Conservation (phyloP, 2,888 invertebrate genomes). For the Acrobasis repandana region DNA sequence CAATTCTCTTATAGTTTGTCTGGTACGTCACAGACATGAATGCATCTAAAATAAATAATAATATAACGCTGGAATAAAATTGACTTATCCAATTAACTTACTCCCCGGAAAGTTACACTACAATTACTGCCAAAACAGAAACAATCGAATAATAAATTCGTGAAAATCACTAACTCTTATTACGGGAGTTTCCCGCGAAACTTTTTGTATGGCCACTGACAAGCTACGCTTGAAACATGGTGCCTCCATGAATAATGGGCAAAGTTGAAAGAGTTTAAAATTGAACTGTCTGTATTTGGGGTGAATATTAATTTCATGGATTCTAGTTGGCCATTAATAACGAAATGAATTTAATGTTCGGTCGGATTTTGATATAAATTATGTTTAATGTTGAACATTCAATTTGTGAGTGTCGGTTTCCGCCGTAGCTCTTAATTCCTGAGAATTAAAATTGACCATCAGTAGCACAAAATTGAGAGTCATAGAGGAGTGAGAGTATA, state of each 20-base stretch:
- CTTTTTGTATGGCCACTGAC: conserved; percentile 57
- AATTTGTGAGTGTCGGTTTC: too few species aligned
- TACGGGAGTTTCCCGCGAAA: conserved; percentile 34
- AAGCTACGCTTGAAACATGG: conserved; percentile 56
- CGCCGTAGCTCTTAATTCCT: too few species aligned
- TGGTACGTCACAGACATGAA: too few species aligned
- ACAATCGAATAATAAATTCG: conserved; percentile 13
- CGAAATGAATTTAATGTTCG: conserved; percentile 41
- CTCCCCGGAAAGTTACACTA: background rate
- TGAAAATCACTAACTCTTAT: conserved; percentile 17
- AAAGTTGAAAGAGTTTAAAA: conserved; percentile 73
- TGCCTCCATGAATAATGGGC: conserved; percentile 62
- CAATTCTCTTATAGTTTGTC: too few species aligned
- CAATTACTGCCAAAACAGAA: conserved; percentile 17
- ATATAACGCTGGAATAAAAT: too few species aligned
- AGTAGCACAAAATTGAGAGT: too few species aligned
- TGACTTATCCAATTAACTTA: background rate
- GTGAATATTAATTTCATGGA: conserved; percentile 65
- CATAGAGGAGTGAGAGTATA: too few species aligned
- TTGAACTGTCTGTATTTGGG: conserved; percentile 62
- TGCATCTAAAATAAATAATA: too few species aligned
- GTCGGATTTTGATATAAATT: background rate
- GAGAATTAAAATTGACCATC: too few species aligned
- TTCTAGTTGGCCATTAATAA: conserved; percentile 48
- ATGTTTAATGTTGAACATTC: background rate